Percentiles rank a stretch among this genome's conserved stretches.
phyloP scores from a whole-genome alignment of 1,140 invertebrate genomes.

The Euura lappo region DNA sequence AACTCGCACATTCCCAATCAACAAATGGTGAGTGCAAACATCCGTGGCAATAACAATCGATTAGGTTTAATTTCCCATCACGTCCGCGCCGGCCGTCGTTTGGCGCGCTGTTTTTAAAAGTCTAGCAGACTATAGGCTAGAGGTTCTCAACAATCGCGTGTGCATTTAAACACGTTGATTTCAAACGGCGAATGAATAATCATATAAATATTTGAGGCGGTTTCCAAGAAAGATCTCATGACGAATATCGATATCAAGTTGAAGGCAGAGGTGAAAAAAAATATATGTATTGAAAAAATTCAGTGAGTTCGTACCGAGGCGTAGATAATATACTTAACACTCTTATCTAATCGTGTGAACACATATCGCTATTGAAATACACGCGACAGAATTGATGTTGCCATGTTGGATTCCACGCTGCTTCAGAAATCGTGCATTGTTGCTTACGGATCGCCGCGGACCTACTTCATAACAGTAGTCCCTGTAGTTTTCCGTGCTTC shows the following conservation, averaged over 20 bases:
- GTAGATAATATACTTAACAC: neutral
- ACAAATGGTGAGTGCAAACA: conserved; percentile 12
- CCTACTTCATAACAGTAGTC: no score
- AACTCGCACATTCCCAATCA: neutral
- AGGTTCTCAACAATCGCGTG: neutral
- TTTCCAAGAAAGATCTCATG: no score
- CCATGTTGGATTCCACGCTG: neutral
- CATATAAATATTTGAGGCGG: no score
- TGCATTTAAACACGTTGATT: no score
- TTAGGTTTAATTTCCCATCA: neutral
- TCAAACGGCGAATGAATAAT: no score
- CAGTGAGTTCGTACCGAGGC: neutral
- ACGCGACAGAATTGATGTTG: neutral
- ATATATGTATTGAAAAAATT: no score
- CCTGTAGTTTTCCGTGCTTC: no score
- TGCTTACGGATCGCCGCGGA: neutral
- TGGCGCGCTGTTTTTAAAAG: conserved; percentile 36
- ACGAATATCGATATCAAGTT: no score
- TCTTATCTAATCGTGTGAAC: conserved; percentile 5
- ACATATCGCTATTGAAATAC: neutral
- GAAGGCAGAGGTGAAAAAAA: no score
- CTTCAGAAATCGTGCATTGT: neutral
- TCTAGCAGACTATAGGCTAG: conserved; percentile 33
- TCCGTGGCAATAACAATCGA: no score
- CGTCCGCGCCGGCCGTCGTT: conserved; percentile 13